Conservation (phyloP, 2,113 vertebrate species). For the Cyanocitta stelleri region DNA sequence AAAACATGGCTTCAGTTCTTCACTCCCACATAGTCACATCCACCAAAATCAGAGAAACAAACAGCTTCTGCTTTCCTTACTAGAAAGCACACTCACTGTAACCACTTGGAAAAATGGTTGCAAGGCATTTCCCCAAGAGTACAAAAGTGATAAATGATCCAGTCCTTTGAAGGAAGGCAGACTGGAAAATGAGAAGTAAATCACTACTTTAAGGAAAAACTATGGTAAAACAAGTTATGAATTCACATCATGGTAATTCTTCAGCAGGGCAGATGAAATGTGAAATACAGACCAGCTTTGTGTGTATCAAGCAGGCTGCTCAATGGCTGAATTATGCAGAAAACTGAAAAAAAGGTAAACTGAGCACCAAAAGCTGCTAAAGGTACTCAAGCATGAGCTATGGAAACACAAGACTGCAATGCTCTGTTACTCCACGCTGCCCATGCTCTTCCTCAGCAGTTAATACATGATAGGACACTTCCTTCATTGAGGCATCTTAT, state of each 20-base stretch:
- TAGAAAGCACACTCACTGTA: not conserved
- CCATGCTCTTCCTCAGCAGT: not conserved
- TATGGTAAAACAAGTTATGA: not conserved
- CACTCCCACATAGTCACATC: not conserved
- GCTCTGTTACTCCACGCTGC: not conserved
- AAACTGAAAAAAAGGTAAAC: not conserved
- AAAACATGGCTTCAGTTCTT: not conserved
- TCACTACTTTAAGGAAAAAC: not conserved
- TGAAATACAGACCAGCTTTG: not conserved
- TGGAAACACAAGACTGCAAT: not conserved
- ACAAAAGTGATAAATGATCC: not conserved
- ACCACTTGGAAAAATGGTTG: not conserved
- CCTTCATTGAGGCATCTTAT: not conserved
- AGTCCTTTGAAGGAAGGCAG: not conserved
- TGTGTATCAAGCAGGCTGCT: not conserved
- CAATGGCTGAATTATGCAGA: not conserved
- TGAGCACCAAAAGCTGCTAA: not conserved
- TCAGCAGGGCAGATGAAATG: not conserved
- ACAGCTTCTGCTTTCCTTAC: not conserved
- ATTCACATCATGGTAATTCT: not conserved
- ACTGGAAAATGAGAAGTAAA: not conserved
- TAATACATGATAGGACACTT: not conserved
- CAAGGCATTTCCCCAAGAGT: not conserved
- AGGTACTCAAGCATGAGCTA: not conserved
- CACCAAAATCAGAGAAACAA: not conserved